Conservation (phyloP, 2,888 invertebrate genomes). For the Idaea dimidiata region DNA sequence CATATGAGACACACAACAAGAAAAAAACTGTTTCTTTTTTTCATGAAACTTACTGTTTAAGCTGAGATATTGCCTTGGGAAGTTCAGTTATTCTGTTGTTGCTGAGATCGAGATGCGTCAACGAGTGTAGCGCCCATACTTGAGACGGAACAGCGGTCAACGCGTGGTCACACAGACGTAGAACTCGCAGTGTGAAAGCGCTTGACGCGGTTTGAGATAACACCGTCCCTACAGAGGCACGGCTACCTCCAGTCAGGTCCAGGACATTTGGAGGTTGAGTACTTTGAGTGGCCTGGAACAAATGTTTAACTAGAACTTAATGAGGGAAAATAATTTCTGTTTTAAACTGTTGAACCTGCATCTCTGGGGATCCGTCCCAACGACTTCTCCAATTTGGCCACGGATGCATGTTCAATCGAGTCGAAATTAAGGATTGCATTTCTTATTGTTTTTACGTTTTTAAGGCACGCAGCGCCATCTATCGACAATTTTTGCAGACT, state of each 20-base stretch:
- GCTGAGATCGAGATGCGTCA: slow-evolving; percentile 84
- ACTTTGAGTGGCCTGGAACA: slow-evolving; percentile 67
- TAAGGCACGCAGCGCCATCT: too few species aligned
- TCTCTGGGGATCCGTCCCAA: too few species aligned
- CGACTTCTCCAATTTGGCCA: too few species aligned
- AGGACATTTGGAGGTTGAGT: slow-evolving; percentile 70
- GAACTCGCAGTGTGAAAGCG: slow-evolving; percentile 62
- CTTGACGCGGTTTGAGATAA: slow-evolving; percentile 58
- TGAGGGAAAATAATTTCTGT: slow-evolving; percentile 13
- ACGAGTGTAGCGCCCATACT: slow-evolving; percentile 79
- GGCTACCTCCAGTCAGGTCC: slow-evolving; percentile 66
- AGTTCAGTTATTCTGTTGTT: slow-evolving; percentile 84
- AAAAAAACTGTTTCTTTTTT: background rate
- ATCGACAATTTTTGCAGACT: too few species aligned
- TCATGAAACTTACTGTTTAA: slow-evolving; percentile 60
- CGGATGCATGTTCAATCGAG: too few species aligned
- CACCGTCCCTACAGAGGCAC: slow-evolving; percentile 54
- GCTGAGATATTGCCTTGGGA: slow-evolving; percentile 82
- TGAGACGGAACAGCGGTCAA: slow-evolving; percentile 82
- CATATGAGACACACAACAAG: too few species aligned
- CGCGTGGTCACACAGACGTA: slow-evolving; percentile 73
- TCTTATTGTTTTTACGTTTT: too few species aligned
- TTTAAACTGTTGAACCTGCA: too few species aligned
- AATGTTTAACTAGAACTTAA: background rate
- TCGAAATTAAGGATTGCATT: too few species aligned